phyloP scores from a whole-genome alignment of 2,113 vertebrate species.

The Platanista minor region DNA sequence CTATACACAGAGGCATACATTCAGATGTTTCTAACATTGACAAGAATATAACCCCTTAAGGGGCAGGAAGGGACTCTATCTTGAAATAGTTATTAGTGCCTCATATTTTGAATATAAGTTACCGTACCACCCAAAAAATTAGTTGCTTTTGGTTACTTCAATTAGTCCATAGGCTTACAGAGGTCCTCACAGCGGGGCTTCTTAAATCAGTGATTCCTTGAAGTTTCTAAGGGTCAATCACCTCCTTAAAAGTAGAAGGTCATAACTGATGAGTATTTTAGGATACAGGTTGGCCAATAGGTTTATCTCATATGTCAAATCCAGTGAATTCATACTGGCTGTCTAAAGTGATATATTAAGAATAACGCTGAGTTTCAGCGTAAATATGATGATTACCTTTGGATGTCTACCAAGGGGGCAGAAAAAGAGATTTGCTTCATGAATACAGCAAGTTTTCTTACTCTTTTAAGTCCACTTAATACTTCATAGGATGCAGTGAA shows the following conservation, averaged over 20 bases:
- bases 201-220: neutral
- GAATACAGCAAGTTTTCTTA: neutral
- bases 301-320: neutral
- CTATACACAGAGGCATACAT: neutral
- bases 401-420: neutral
- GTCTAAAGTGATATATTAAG: neutral
- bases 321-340: neutral
- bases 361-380: neutral
- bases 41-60: neutral
- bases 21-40: neutral
- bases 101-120: neutral
- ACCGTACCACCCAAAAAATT: neutral
- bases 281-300: neutral
- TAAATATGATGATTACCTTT: neutral
- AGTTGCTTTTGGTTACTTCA: neutral
- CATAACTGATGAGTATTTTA: neutral
- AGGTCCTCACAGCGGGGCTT: neutral
- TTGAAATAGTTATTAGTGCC: neutral
- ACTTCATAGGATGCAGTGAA: neutral
- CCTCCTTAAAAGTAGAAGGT: neutral
- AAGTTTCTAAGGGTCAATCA: neutral
- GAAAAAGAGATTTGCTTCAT: neutral
- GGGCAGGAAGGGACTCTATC: neutral
- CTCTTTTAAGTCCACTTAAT: neutral
- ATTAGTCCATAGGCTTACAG: neutral